Base-by-base conservation (phyloP, 2,797 vertebrate species). In the Orientallactaga sibirica region DNA sequence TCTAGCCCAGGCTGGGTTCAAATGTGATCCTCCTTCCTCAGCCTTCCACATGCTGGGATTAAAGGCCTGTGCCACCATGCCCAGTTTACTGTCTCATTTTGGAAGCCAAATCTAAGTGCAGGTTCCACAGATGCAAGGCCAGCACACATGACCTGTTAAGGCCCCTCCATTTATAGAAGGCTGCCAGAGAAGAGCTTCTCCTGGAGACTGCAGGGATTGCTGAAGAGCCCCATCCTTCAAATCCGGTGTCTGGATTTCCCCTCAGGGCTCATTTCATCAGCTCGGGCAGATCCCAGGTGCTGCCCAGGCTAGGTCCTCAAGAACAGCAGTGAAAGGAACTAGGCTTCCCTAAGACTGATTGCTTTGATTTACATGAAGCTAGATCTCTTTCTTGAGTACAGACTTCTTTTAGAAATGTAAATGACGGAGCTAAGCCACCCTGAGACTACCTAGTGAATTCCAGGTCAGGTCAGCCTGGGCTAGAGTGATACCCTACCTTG, bases 61-160 rank as follows among this genome's bases (percentile, higher is more conserved):
- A 58, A 58, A 58, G 55, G 55, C 55, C 1, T 16, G 16, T 14
- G 55, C 55, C 55, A 58, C 55, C 55, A 58, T 48, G 55, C 11
- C 55, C 55, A 58, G 55, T 4, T 58, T 58, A 33, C 55, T 68
- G 22, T 83, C 77, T 68, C 27, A 16, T 1, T 87, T 89, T 81
- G 70, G 77, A 84, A 74, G 86, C 74, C n/a, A 55, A 33, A 48
- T 16, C 8, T 62, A 33, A 74, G n/a, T 20, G 18, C 11, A 73
- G 41, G 68, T 3, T 41, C 24, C 41, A 48, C 41, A 48, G 25
- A 25, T 0, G 62, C 4, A 33, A n/a, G 43, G 37, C 37, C 76
- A 25, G 7, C 7, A 1, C 9, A n/a, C 22, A 10, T 0, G 5
- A 62, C 25, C 78, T n/a, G 5, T 3, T n/a, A 4, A 12, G 43